These are phyloP conservation scores for Lysandra coridon DNA, from an alignment of 2,888 invertebrate genomes.

Conservation along the genomic window DNA sequence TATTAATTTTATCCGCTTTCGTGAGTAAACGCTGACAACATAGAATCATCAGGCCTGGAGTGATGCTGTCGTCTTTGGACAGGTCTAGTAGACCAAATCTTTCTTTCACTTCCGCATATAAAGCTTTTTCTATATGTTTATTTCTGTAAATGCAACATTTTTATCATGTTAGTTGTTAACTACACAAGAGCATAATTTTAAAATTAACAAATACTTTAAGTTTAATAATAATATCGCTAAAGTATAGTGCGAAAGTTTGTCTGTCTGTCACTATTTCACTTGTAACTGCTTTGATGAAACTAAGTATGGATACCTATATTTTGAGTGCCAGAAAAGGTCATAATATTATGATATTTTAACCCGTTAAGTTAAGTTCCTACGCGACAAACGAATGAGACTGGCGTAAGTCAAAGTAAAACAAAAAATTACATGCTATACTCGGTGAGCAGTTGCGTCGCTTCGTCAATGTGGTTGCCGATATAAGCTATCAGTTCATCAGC, in stretches of 20 bases:
- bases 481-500: conserved; percentile 92
- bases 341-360: too few species aligned
- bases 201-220: background rate
- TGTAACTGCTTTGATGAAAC: too few species aligned
- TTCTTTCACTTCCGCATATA: conserved; percentile 84
- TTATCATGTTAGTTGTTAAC: background rate
- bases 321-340: too few species aligned
- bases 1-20: conserved; percentile 58
- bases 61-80: conserved; percentile 94
- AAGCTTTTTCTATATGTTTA: conserved; percentile 88
- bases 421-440: conserved; percentile 86
- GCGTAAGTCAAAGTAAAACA: background rate
- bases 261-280: too few species aligned
- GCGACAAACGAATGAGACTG: too few species aligned
- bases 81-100: conserved; percentile 86
- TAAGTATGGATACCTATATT: too few species aligned
- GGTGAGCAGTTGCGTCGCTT: conserved; percentile 86
- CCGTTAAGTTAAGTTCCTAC: too few species aligned
- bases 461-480: conserved; percentile 87
- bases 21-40: conserved; percentile 88
- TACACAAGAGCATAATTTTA: background rate
- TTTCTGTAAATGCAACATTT: conserved; percentile 75
- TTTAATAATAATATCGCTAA: too few species aligned
- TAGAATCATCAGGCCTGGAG: conserved; percentile 93
- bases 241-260: too few species aligned